These are phyloP conservation scores for Spea hammondii DNA, from an alignment of 2,797 vertebrate species.

Conservation along the genomic window DNA sequence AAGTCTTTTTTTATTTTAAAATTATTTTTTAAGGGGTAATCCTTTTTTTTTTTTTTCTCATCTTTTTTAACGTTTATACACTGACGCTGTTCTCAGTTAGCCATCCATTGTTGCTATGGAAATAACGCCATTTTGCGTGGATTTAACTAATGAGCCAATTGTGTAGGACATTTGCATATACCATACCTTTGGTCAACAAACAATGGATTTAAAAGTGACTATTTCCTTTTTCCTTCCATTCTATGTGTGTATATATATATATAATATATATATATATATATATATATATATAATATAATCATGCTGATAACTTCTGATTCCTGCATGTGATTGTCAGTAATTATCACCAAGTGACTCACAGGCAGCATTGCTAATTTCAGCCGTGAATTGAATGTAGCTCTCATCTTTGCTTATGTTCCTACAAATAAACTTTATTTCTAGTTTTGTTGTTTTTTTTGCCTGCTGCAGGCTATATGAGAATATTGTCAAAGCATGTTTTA, in stretches of 20 bases:
- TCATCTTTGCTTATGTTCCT: slow-evolving; percentile 32
- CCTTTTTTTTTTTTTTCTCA: not conserved
- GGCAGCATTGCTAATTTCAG: slow-evolving; percentile 17
- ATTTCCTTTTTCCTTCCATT: slow-evolving; percentile 58
- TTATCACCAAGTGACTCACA: slow-evolving; percentile 24
- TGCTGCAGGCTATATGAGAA: slow-evolving; percentile 2
- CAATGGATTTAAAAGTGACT: slow-evolving; percentile 64
- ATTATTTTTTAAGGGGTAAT: not conserved
- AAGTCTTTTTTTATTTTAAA: not conserved
- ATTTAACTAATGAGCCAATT: slow-evolving; percentile 69
- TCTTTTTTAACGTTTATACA: not conserved
- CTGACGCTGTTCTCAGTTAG: slow-evolving; percentile 40
- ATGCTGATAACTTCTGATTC: slow-evolving; percentile 1
- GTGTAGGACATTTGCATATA: slow-evolving; percentile 74
- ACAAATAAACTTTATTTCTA: slow-evolving; percentile 6
- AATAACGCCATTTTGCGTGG: slow-evolving; percentile 63
- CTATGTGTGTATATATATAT: not conserved
- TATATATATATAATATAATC: too few species aligned
- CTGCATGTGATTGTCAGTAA: slow-evolving; percentile 16
- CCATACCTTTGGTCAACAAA: slow-evolving; percentile 63
- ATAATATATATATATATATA: not conserved
- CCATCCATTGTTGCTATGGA: slow-evolving; percentile 52
- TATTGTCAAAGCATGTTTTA: not conserved
- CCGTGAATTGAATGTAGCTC: slow-evolving; percentile 8
- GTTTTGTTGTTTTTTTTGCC: not conserved